phyloP scores from a whole-genome alignment of 1,140 invertebrate genomes.

The Listronotus bonariensis region DNA sequence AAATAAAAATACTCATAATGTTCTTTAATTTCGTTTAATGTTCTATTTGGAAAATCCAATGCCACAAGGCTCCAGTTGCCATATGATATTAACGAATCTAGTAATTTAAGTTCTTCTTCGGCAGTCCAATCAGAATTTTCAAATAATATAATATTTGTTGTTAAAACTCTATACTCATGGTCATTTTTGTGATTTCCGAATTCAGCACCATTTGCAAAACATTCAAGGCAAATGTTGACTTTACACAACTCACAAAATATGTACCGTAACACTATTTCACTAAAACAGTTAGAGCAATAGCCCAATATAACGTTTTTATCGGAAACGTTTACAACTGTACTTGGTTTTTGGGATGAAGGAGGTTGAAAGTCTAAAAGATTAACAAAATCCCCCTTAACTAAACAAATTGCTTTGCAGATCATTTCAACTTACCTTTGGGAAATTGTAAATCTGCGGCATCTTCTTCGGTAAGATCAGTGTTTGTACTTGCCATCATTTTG shows the following conservation, averaged over 20 bases:
- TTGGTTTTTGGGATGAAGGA: not conserved
- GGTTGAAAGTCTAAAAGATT: conserved; percentile 34
- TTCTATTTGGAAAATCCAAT: conserved; percentile 68
- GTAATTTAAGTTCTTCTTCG: conserved; percentile 72
- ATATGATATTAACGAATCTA: conserved; percentile 66
- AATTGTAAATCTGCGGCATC: conserved; percentile 85
- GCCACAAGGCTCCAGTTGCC: conserved; percentile 84
- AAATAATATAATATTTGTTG: conserved; percentile 78
- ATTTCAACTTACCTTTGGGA: conserved; percentile 72
- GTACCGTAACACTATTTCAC: conserved; percentile 66
- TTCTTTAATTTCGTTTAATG: conserved; percentile 70
- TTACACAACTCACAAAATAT: conserved; percentile 75
- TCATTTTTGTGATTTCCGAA: conserved; percentile 69
- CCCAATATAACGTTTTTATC: conserved; percentile 30
- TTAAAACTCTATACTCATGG: conserved; percentile 75
- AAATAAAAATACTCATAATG: conserved; percentile 83
- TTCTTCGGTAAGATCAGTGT: conserved; percentile 74
- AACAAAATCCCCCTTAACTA: conserved; percentile 10
- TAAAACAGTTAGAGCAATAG: conserved; percentile 56
- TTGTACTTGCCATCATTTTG: conserved; percentile 44
- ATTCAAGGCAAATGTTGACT: conserved; percentile 68
- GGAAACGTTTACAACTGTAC: conserved; percentile 11
- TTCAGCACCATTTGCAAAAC: conserved; percentile 78
- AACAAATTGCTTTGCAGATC: not conserved
- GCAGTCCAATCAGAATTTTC: conserved; percentile 77